Evolutionary conservation across 2,888 invertebrate species (phyloP).

Genomic region (Craniophora ligustri): DNA sequence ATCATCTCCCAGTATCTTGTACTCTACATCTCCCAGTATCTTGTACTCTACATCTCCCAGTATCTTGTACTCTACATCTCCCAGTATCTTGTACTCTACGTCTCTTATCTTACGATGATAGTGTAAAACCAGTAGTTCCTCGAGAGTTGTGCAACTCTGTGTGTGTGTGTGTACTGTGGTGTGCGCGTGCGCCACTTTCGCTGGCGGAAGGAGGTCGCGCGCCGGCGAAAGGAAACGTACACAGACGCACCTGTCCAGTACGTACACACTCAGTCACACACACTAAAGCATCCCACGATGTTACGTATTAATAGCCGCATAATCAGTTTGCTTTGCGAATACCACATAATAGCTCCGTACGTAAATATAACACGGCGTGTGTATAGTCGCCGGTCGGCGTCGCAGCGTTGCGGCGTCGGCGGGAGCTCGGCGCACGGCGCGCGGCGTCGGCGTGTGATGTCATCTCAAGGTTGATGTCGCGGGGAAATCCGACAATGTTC

Average conservation of each 20-base stretch:
- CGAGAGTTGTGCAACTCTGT: slow-evolving; percentile 32
- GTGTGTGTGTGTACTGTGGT: slow-evolving; percentile 26
- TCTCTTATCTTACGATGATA: neutral
- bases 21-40: neutral
- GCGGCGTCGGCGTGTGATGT: neutral
- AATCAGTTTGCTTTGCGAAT: slow-evolving; percentile 18
- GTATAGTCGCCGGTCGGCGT: too few relatives aligned
- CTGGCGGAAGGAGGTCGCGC: slow-evolving; percentile 65
- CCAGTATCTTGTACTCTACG: neutral
- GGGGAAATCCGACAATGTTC: neutral
- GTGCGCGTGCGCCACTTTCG: slow-evolving; percentile 61
- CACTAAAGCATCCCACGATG: neutral
- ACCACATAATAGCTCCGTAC: slow-evolving; percentile 12
- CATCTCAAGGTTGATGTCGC: neutral
- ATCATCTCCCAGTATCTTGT: neutral
- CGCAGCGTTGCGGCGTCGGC: neutral
- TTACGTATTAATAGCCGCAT: slow-evolving; percentile 41
- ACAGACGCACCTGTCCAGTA: slow-evolving; percentile 28
- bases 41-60: too few relatives aligned
- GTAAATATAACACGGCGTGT: too few relatives aligned
- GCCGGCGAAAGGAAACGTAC: slow-evolving; percentile 66
- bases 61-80: too few relatives aligned
- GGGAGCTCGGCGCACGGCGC: neutral
- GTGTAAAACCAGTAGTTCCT: neutral
- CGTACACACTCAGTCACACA: slow-evolving; percentile 13